A percentile compares a stretch with the other conserved stretches of the same genome.
phyloP scores from a whole-genome alignment of 2,888 invertebrate genomes.

The Coleophora flavipennella region DNA sequence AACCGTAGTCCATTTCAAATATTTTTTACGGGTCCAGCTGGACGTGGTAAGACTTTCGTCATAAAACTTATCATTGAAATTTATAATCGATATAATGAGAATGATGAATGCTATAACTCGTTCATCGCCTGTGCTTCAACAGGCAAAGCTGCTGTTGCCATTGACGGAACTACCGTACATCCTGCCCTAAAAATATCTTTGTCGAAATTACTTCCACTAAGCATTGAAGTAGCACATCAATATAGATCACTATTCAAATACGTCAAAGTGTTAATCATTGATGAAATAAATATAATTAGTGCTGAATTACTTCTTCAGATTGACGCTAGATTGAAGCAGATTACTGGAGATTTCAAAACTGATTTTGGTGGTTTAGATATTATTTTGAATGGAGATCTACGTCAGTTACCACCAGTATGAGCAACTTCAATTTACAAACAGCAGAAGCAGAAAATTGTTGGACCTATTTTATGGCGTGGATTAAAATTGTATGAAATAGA shows the following conservation, averaged over 20 bases:
- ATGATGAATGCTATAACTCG: constrained; percentile 32
- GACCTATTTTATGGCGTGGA: not conserved
- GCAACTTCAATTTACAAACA: not conserved
- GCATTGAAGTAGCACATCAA: constrained; percentile 7
- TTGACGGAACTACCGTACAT: constrained; percentile 37
- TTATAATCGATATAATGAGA: constrained; percentile 34
- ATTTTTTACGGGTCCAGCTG: constrained; percentile 29
- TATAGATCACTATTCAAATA: constrained; percentile 21
- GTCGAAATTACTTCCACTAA: constrained; percentile 11
- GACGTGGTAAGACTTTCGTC: constrained; percentile 30
- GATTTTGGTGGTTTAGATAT: constrained; percentile 17
- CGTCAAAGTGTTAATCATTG: constrained; percentile 27
- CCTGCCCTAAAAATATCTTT: constrained; percentile 26
- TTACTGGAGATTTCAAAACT: not conserved
- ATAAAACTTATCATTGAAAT: constrained; percentile 43
- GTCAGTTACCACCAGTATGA: constrained; percentile 9
- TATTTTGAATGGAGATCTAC: constrained; percentile 21
- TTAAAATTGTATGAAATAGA: not conserved
- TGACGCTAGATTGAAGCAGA: not conserved
- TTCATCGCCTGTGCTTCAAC: constrained; percentile 35
- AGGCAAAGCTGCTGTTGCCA: constrained; percentile 37
- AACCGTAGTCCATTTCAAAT: constrained; percentile 13
- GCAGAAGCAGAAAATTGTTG: too few species aligned
- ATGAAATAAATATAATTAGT: constrained; percentile 30
- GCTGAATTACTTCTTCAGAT: constrained; percentile 15